Evolutionary conservation across 2,888 invertebrate genomes (phyloP).

Genomic region (Euzetes globulus): DNA sequence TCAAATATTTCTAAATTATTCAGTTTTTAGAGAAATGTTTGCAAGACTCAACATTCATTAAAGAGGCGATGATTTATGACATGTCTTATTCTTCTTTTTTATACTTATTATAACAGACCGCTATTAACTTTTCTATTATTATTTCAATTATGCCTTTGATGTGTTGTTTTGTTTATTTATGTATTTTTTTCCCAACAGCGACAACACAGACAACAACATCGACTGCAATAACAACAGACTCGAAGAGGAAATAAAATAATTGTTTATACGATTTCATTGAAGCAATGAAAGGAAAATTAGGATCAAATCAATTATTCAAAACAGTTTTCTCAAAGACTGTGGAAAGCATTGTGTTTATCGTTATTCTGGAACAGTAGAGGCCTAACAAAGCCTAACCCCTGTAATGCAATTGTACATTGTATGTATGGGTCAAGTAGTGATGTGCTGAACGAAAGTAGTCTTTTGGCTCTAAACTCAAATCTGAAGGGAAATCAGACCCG

Average conservation of each 20-base stretch:
- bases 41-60: neutral
- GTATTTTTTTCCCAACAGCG: neutral
- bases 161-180: neutral
- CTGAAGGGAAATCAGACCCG: slow-evolving; percentile 2
- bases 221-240: neutral
- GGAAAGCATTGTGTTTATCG: neutral
- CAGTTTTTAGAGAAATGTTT: neutral
- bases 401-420: slow-evolving; percentile 19
- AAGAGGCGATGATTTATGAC: neutral
- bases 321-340: neutral
- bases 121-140: neutral
- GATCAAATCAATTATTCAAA: slow-evolving; percentile 12
- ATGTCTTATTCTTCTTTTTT: neutral
- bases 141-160: neutral
- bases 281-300: neutral
- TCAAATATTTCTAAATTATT: neutral
- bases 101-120: neutral
- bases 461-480: neutral
- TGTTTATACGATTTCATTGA: neutral
- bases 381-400: neutral
- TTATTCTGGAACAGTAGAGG: neutral
- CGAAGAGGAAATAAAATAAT: neutral
- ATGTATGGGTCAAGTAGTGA: neutral
- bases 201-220: neutral
- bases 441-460: neutral